These are phyloP conservation scores for Ariolimax columbianus DNA, from an alignment of 2,888 invertebrate species.

Conservation along the genomic window DNA sequence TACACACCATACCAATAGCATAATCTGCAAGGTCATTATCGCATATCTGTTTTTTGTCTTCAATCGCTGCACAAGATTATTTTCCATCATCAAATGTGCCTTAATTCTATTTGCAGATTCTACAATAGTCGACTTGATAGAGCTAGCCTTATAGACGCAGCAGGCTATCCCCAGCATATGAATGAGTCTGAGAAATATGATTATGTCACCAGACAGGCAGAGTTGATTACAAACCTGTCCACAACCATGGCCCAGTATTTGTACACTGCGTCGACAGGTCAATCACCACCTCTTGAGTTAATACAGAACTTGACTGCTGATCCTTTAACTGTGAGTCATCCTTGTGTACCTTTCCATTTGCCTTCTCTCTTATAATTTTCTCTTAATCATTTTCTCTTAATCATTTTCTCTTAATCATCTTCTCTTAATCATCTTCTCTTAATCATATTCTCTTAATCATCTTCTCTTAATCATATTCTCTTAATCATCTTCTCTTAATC, in stretches of 20 bases:
- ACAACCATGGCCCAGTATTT: conserved; percentile 68
- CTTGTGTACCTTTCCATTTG: background rate
- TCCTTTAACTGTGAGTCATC: conserved; percentile 33
- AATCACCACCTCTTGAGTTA: conserved; percentile 53
- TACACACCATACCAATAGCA: too few species aligned
- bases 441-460: too few species aligned
- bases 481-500: too few species aligned
- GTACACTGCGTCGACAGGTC: conserved; percentile 64
- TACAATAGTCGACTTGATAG: conserved; percentile 75
- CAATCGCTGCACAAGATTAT: too few species aligned
- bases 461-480: too few species aligned
- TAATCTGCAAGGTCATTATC: too few species aligned
- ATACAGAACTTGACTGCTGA: conserved; percentile 51
- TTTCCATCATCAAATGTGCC: too few species aligned
- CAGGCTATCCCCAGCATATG: conserved; percentile 54
- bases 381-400: too few species aligned
- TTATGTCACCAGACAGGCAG: conserved; percentile 65
- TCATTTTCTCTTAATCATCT: background rate
- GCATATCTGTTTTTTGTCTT: too few species aligned
- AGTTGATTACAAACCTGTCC: conserved; percentile 60
- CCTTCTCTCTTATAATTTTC: too few species aligned
- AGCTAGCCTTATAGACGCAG: conserved; percentile 59
- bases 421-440: background rate
- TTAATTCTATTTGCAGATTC: conserved; percentile 59
- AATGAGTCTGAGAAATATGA: conserved; percentile 63